Conservation (phyloP, 2,797 vertebrate genomes). For the Urophycis tenuis region DNA sequence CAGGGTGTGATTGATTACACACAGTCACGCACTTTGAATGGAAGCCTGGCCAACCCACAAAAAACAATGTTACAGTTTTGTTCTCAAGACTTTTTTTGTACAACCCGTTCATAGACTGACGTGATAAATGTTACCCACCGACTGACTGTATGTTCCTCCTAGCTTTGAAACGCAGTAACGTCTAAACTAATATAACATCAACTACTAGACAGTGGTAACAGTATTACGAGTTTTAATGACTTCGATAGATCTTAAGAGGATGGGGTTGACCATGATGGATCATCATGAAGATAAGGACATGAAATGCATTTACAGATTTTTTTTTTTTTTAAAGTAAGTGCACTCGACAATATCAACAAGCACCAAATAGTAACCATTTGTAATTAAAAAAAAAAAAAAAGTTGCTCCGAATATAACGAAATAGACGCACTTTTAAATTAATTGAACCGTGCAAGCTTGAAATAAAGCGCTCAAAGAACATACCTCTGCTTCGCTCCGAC, state of each 20-base stretch:
- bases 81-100: background rate
- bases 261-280: background rate
- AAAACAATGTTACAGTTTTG: background rate
- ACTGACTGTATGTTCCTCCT: background rate
- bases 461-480: background rate
- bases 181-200: background rate
- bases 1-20: background rate
- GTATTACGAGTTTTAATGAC: background rate
- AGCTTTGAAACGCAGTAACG: too few species aligned
- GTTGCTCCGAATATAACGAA: background rate
- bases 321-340: too few species aligned
- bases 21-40: background rate
- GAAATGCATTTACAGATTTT: background rate
- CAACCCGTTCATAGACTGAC: background rate
- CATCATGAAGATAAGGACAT: background rate
- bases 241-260: background rate
- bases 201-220: background rate
- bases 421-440: background rate
- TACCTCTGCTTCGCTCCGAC: constrained; percentile 31
- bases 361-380: background rate
- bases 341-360: background rate
- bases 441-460: background rate
- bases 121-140: background rate
- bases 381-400: too few species aligned
- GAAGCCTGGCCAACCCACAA: background rate